Percentiles rank a stretch among this genome's conserved stretches.
Evolutionary conservation across 2,888 invertebrate genomes (phyloP).

Genomic region (Spialia ferax): DNA sequence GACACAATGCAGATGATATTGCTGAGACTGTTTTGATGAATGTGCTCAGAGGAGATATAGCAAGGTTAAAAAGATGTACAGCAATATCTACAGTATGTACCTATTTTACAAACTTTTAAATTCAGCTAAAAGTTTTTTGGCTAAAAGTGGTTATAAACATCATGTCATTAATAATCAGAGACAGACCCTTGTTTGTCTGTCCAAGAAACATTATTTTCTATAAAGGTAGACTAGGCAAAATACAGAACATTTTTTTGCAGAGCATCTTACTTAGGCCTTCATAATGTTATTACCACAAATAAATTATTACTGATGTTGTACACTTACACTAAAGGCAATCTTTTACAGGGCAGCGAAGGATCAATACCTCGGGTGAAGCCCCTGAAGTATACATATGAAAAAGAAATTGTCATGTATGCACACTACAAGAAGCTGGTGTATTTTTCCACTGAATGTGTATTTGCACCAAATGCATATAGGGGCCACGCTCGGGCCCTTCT

Average conservation of each 20-base stretch:
- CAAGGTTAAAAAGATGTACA: constrained; percentile 96
- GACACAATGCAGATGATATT: constrained; percentile 98
- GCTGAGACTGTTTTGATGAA: constrained; percentile 99
- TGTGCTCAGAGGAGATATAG: constrained; percentile 98
- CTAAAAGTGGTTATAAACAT: no score
- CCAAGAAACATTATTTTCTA: not conserved
- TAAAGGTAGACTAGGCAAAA: no score
- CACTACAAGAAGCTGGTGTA: constrained; percentile 98
- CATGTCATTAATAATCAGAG: no score
- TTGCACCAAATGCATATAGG: constrained; percentile 99
- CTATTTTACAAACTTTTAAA: not conserved
- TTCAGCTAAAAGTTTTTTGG: no score
- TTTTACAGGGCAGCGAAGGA: constrained; percentile 89
- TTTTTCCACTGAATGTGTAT: constrained; percentile 99
- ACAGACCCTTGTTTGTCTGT: no score
- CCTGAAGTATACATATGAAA: constrained; percentile 98
- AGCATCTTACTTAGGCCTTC: no score
- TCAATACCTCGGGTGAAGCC: constrained; percentile 97
- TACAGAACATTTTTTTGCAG: no score
- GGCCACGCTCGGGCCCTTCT: constrained; percentile 96
- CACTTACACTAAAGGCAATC: not conserved
- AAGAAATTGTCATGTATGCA: constrained; percentile 99
- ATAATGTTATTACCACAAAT: not conserved
- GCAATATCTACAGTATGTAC: constrained; percentile 94
- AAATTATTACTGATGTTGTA: no score